phyloP scores from a whole-genome alignment of 2,113 vertebrate species.

The Halcyon malimbica region DNA sequence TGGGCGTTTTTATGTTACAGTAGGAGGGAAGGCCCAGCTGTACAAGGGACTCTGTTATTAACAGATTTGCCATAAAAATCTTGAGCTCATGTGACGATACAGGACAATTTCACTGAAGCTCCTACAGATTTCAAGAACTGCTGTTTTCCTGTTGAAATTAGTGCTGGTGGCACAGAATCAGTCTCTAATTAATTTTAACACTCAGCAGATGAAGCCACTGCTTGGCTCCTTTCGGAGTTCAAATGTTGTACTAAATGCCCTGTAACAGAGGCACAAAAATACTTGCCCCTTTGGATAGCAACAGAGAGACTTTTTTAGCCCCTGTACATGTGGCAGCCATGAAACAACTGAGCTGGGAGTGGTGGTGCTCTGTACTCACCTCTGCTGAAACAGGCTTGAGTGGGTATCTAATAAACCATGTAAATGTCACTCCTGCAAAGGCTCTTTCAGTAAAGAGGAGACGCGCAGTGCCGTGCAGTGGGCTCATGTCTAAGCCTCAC shows the following conservation, averaged over 20 bases:
- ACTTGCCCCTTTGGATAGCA: neutral
- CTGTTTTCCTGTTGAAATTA: neutral
- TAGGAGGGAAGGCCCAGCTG: neutral
- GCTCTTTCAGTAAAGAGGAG: neutral
- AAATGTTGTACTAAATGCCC: neutral
- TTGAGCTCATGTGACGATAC: neutral
- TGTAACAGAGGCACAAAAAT: neutral
- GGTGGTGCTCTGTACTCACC: neutral
- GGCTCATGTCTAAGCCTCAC: neutral
- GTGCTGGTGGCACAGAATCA: neutral
- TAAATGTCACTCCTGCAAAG: neutral
- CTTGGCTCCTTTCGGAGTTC: neutral
- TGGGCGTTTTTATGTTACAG: fast-evolving
- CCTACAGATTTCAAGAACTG: neutral
- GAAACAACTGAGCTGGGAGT: neutral
- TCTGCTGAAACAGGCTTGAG: neutral
- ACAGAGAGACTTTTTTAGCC: neutral
- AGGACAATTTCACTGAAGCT: neutral
- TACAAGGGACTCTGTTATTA: neutral
- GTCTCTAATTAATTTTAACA: neutral
- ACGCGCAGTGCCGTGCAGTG: neutral
- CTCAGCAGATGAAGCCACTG: neutral
- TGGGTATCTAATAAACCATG: neutral
- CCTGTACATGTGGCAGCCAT: neutral
- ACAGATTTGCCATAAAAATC: neutral